A percentile compares a stretch with the other conserved stretches of the same genome.
Conservation (phyloP, 1,140 invertebrate genomes). For the Scaptomyza pallida region DNA sequence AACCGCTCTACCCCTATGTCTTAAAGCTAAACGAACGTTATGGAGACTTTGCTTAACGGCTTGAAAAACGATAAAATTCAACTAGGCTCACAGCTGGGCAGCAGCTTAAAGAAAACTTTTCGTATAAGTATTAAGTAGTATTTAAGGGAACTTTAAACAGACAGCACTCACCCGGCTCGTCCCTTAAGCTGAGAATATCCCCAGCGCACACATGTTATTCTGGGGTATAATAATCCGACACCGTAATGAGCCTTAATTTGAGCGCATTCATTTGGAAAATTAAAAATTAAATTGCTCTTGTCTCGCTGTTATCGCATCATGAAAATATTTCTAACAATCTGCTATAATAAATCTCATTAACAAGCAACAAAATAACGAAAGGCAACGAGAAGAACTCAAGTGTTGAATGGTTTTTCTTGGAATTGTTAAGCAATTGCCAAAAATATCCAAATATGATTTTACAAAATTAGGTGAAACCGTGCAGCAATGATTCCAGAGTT, state of each 20-base stretch:
- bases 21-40: conserved; percentile 25
- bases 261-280: conserved; percentile 80
- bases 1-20: background rate
- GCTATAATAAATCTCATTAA: conserved; percentile 77
- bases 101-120: conserved; percentile 23
- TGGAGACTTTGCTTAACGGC: conserved; percentile 45
- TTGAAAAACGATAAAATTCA: conserved; percentile 77
- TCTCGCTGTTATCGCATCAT: conserved; percentile 53
- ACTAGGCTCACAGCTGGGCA: conserved; percentile 36
- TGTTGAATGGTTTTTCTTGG: background rate
- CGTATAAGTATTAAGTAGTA: conserved; percentile 17
- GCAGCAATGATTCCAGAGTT: background rate
- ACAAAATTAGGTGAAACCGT: background rate
- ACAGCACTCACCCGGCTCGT: no score
- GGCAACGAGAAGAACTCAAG: conserved; percentile 8
- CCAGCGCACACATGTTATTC: conserved; percentile 18
- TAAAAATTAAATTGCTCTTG: conserved; percentile 82
- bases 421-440: background rate
- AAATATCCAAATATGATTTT: background rate
- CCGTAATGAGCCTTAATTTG: conserved; percentile 77
- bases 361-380: conserved; percentile 26
- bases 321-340: conserved; percentile 63
- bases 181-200: background rate
- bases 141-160: conserved; percentile 42
- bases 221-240: conserved; percentile 55